Base-by-base conservation (phyloP, 2,113 vertebrate species). In the Urocolius indicus region DNA sequence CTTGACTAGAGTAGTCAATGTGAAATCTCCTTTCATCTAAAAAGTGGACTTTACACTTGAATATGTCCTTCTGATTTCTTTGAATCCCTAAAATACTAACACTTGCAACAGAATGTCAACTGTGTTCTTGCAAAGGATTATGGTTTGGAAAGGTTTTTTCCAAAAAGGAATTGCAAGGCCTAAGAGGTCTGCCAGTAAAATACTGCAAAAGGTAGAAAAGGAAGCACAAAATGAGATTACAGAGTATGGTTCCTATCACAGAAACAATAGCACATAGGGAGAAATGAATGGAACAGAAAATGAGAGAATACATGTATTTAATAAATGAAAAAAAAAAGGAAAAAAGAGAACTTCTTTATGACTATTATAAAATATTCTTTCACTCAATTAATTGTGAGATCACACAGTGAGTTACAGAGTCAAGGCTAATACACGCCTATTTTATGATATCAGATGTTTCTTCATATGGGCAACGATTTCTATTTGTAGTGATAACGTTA, bases 21-120 rank as follows among this genome's bases (percentile, higher is more conserved):
- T 6, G 20, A 66, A 95, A 74, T 48, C 18, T 34, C 32, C 14
- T 63, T 71, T 55, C 36, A 71, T n/a, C 21, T 59, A 55, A 43
- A 11, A 17, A 65, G 45, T 2, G 0, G 0, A 43, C 43, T 77
- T 77, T 52, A 71, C 9, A 41, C 16, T 9, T 34, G 7, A 6
- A 54, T 58, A 17, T 58, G 10, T 43, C 43, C 16, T 48, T 85
- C 46, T 68, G 15, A 4, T 49, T 92, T 75, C 2, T 2, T 21
- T 73, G 62, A 57, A 82, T 5, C 11, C 26, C 13, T 52, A 46
- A 51, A 36, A 38, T 9, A 15, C 6, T 76, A 54, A 61, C 16
- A 43, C 29, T 18, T 63, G 12, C 15, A 46, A 55, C 7, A 75
- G 41, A 41, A 5, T n/a, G 22, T 15, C 17, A 77, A 9, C 16